A percentile compares a stretch with the other conserved stretches of the same genome.
These are phyloP conservation scores for Aepyceros melampus DNA, from an alignment of 2,113 vertebrate species.

Conservation along the genomic window DNA sequence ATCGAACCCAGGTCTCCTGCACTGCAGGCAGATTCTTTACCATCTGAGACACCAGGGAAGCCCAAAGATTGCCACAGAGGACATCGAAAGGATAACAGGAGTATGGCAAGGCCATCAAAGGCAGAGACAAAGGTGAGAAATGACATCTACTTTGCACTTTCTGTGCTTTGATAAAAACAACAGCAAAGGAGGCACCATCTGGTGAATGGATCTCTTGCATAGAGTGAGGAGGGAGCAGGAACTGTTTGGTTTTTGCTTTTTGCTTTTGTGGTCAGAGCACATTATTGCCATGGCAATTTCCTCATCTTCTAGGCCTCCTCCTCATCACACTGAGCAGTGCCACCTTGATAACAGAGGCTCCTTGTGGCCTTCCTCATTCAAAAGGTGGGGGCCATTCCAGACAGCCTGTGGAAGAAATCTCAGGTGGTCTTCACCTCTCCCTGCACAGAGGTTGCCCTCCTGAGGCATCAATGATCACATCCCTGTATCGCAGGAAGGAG, in stretches of 20 bases:
- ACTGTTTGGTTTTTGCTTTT: not conserved
- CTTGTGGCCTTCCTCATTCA: not conserved
- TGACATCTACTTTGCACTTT: not conserved
- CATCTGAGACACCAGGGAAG: not conserved
- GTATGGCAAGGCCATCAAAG: not conserved
- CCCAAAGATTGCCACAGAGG: not conserved
- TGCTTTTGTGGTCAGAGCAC: not conserved
- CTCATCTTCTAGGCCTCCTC: not conserved
- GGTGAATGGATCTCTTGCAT: not conserved
- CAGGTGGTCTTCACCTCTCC: not conserved
- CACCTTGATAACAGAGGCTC: not conserved
- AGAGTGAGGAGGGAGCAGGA: not conserved
- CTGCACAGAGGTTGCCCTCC: rapidly evolving
- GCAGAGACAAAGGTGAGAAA: not conserved
- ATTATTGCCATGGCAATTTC: not conserved
- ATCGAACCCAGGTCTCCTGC: not conserved
- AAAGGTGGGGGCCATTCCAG: no score
- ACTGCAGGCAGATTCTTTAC: not conserved
- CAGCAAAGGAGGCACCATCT: not conserved
- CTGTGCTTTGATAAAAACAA: not conserved
- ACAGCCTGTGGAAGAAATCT: not conserved
- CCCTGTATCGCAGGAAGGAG: not conserved
- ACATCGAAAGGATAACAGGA: not conserved
- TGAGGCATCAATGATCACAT: not conserved
- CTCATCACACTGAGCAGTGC: not conserved